Evolutionary conservation across 1,140 invertebrate species (phyloP).

Genomic region (Dysdera silvatica): DNA sequence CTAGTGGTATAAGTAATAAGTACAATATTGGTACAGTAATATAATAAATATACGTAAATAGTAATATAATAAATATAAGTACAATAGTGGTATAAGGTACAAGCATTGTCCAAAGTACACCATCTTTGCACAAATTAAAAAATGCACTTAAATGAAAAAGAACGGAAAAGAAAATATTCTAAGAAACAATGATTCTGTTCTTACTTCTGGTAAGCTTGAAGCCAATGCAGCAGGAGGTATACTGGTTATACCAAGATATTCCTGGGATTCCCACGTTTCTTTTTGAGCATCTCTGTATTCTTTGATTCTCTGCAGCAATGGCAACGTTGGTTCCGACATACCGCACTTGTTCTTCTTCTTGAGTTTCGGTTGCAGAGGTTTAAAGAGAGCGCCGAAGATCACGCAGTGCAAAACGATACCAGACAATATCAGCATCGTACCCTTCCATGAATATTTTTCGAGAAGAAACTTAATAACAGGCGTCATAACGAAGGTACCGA

Average conservation of each 20-base stretch:
- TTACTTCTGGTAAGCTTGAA: conserved; percentile 13
- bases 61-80: too few relatives aligned
- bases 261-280: conserved; percentile 57
- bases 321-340: background rate
- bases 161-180: background rate
- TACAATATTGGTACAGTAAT: too few relatives aligned
- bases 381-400: conserved; percentile 73
- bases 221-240: background rate
- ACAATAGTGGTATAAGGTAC: too few relatives aligned
- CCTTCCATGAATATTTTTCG: conserved; percentile 47
- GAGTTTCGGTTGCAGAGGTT: conserved; percentile 46
- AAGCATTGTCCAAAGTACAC: too few relatives aligned
- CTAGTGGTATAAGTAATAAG: too few relatives aligned
- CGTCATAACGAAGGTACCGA: conserved; percentile 76
- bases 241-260: background rate
- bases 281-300: background rate
- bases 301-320: conserved; percentile 23
- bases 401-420: conserved; percentile 72
- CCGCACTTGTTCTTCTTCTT: background rate
- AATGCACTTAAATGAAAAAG: background rate
- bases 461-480: conserved; percentile 60
- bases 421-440: conserved; percentile 66
- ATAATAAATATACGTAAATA: too few relatives aligned
- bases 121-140: too few relatives aligned
- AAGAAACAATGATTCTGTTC: background rate